phyloP scores from a whole-genome alignment of 2,888 invertebrate genomes.

The Cephus pulcher region DNA sequence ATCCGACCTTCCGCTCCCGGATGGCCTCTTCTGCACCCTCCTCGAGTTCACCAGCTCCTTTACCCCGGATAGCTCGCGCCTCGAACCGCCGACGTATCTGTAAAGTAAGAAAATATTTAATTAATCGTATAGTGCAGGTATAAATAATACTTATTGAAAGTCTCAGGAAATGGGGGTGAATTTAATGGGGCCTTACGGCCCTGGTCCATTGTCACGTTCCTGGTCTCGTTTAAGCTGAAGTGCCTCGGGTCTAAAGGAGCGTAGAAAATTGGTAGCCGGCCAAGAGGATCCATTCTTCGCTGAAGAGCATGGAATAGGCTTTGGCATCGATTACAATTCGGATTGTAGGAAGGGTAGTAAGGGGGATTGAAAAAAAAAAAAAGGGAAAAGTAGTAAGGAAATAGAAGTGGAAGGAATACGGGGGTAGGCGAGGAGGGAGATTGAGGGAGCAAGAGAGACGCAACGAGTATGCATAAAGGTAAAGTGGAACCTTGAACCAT shows the following conservation, averaged over 20 bases:
- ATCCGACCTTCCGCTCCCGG: constrained; percentile 53
- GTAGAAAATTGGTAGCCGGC: neutral
- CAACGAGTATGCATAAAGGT: neutral
- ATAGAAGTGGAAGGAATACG: constrained; percentile 12
- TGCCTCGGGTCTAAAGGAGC: neutral
- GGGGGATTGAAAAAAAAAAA: neutral
- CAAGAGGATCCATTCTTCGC: neutral
- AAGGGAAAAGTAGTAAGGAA: neutral
- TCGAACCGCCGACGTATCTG: constrained; percentile 56
- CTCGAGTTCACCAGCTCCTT: constrained; percentile 59
- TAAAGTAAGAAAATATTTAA: neutral
- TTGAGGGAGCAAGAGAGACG: constrained; percentile 3
- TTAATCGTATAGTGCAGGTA: neutral
- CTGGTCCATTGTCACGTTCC: neutral
- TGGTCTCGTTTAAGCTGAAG: neutral
- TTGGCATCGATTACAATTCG: neutral
- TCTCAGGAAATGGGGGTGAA: neutral
- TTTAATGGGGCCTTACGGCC: neutral
- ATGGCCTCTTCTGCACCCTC: constrained; percentile 55
- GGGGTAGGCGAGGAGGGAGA: constrained; percentile 12
- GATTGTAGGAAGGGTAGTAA: neutral
- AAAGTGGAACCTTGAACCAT: neutral
- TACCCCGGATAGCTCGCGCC: constrained; percentile 57
- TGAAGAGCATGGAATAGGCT: neutral
- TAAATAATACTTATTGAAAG: neutral